A percentile compares a stretch with the other conserved stretches of the same genome.
Evolutionary conservation across 2,113 vertebrate genomes (phyloP).

Genomic region (Odobenus rosmarus): DNA sequence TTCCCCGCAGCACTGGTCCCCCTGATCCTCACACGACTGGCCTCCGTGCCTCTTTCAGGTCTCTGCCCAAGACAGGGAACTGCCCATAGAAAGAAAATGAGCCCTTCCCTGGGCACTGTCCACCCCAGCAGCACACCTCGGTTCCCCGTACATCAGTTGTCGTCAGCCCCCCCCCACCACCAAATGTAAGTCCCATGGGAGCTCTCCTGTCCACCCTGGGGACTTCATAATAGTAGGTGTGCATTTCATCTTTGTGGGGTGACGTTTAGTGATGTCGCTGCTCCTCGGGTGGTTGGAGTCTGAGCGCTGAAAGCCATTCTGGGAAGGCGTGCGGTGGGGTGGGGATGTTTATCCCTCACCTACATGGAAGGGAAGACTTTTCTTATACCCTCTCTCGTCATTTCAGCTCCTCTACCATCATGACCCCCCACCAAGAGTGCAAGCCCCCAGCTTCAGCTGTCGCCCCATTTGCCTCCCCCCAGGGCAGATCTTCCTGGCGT

Average conservation of each 20-base stretch:
- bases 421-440: not conserved
- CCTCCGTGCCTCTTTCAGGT: not conserved
- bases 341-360: too few species aligned
- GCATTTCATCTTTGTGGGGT: not conserved
- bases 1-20: not conserved
- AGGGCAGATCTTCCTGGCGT: not conserved
- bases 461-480: not conserved
- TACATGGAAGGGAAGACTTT: not conserved
- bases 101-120: not conserved
- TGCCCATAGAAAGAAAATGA: not conserved
- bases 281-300: rapidly evolving
- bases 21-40: not conserved
- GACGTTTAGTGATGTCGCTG: not conserved
- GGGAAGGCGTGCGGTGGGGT: rapidly evolving
- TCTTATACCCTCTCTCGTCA: not conserved
- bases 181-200: not conserved
- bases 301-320: not conserved
- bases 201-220: not conserved
- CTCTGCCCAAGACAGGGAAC: not conserved
- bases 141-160: not conserved
- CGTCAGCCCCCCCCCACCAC: not conserved
- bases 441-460: too few species aligned
- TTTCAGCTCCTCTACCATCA: not conserved
- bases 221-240: not conserved
- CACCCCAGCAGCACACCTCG: rapidly evolving